Evolutionary conservation across 2,113 vertebrate species (phyloP).

Genomic region (Istiophorus platypterus): DNA sequence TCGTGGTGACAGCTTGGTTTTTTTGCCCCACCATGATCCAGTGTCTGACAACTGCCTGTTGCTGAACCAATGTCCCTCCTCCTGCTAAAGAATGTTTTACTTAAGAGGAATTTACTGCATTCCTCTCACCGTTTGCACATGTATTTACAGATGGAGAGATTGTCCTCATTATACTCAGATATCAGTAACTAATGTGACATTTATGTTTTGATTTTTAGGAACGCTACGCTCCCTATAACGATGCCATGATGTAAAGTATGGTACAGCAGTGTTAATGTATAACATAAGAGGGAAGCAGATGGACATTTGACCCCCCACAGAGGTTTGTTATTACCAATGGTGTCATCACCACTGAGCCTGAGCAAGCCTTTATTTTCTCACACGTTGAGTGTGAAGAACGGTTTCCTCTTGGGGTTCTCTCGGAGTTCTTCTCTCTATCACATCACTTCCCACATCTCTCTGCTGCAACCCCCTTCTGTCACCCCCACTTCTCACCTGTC

Average conservation of each 20-base stretch:
- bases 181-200: neutral
- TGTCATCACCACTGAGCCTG: conserved; percentile 5
- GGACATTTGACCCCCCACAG: conserved; percentile 38
- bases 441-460: conserved; percentile 67
- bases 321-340: conserved; percentile 49
- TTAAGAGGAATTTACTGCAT: too few species aligned
- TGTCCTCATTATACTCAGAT: too few species aligned
- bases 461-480: conserved; percentile 62
- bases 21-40: neutral
- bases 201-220: neutral
- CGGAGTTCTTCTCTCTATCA: conserved; percentile 68
- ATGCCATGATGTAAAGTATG: neutral
- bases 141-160: neutral
- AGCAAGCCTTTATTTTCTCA: conserved; percentile 79
- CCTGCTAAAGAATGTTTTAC: neutral
- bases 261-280: neutral
- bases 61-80: neutral
- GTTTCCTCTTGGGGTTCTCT: conserved; percentile 89
- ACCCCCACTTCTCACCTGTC: conserved; percentile 79
- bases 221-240: neutral
- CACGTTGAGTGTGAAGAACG: conserved; percentile 91
- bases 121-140: neutral
- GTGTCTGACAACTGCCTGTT: neutral
- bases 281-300: conserved; percentile 31
- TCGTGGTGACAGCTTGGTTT: neutral